Evolutionary conservation across 2,113 vertebrate genomes (phyloP).

Genomic region (Danionella cerebrum): DNA sequence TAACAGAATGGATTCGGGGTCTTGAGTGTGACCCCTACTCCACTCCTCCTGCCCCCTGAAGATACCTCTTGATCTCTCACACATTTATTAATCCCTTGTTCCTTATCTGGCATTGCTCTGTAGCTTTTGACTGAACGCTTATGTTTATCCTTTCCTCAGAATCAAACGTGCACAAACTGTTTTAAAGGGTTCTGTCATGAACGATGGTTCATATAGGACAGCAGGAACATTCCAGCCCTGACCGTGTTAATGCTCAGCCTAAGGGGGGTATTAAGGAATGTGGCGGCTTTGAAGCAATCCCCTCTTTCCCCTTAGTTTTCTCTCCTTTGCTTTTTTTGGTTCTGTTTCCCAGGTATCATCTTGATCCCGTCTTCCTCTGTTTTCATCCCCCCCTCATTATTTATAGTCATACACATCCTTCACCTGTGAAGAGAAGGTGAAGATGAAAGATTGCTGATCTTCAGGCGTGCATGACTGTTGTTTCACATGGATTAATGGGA

Average conservation of each 20-base stretch:
- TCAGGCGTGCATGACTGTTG: slow-evolving; percentile 41
- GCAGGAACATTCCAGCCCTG: slow-evolving; percentile 55
- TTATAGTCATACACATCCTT: slow-evolving; percentile 52
- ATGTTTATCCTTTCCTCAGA: neutral
- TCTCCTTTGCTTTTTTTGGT: slow-evolving; percentile 11
- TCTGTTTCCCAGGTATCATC: neutral
- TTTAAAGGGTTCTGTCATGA: slow-evolving; percentile 31
- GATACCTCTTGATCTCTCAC: slow-evolving; percentile 12
- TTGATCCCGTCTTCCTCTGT: slow-evolving; percentile 44
- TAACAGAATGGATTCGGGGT: slow-evolving; percentile 51
- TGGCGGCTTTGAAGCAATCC: slow-evolving; percentile 47
- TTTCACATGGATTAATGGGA: slow-evolving; percentile 39
- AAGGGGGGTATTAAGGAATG: slow-evolving; percentile 46
- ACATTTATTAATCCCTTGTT: neutral
- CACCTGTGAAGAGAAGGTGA: slow-evolving; percentile 53
- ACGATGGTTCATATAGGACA: slow-evolving; percentile 41
- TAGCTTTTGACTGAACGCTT: neutral
- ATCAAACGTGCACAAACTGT: slow-evolving; percentile 19
- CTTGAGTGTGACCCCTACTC: slow-evolving; percentile 39
- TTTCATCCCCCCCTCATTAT: slow-evolving; percentile 40
- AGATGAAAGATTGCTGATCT: slow-evolving; percentile 50
- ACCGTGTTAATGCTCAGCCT: slow-evolving; percentile 61
- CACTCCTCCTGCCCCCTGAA: slow-evolving; percentile 40
- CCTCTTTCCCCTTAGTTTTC: slow-evolving; percentile 1
- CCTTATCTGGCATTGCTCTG: neutral